Percentiles rank a stretch among this genome's conserved stretches.
Evolutionary conservation across 2,888 invertebrate species (phyloP).

Genomic region (Scaptomyza flava): DNA sequence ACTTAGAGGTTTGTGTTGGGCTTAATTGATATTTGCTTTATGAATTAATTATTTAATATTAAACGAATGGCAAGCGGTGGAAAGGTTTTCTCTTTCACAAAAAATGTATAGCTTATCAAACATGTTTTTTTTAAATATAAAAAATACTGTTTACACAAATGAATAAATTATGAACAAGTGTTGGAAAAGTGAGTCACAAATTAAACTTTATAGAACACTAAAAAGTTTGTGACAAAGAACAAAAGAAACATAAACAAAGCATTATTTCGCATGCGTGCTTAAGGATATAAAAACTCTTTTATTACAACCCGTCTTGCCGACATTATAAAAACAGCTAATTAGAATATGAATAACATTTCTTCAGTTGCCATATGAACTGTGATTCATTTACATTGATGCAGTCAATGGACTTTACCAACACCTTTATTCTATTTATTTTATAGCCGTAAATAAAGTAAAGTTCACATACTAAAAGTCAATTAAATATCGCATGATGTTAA

Average conservation of each 20-base stretch:
- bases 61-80: no score
- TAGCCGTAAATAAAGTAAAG: neutral
- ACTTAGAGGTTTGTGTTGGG: neutral
- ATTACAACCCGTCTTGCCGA: neutral
- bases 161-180: neutral
- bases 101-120: no score
- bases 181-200: neutral
- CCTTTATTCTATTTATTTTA: slow-evolving; percentile 20
- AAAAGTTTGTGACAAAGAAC: neutral
- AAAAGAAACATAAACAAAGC: neutral
- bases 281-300: neutral
- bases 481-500: slow-evolving; percentile 73
- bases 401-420: slow-evolving; percentile 16
- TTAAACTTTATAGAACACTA: no score
- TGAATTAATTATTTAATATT: neutral
- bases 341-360: neutral
- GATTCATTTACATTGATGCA: slow-evolving; percentile 38
- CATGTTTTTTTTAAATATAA: no score
- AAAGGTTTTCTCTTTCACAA: no score
- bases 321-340: neutral
- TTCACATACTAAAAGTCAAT: slow-evolving; percentile 66
- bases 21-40: neutral
- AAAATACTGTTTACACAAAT: no score
- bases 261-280: neutral
- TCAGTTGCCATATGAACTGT: slow-evolving; percentile 1